Evolutionary conservation across 2,888 invertebrate species (phyloP).

Genomic region (Ypsolopha sequella): DNA sequence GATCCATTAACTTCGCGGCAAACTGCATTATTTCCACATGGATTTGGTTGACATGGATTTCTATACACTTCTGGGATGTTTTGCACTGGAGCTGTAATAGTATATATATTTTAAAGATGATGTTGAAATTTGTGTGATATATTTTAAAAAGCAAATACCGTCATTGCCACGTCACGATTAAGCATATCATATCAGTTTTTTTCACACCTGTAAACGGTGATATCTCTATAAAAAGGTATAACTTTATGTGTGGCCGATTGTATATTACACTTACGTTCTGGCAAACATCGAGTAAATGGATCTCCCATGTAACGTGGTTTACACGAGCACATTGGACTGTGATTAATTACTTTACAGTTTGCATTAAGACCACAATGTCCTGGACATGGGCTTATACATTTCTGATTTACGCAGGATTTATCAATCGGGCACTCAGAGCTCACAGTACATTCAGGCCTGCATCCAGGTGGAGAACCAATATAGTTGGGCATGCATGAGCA

Average conservation of each 20-base stretch:
- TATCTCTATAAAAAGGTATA: no score
- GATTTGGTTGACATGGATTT: constrained; percentile 78
- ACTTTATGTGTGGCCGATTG: neutral
- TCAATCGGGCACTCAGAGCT: constrained; percentile 81
- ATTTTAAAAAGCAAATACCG: no score
- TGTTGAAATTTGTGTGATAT: no score
- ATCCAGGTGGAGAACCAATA: constrained; percentile 80
- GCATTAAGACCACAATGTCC: constrained; percentile 78
- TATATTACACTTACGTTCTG: constrained; percentile 45
- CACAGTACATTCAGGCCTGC: constrained; percentile 83
- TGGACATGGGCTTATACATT: constrained; percentile 83
- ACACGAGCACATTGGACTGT: constrained; percentile 85
- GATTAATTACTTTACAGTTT: constrained; percentile 80
- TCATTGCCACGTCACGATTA: no score
- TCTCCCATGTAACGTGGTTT: constrained; percentile 73
- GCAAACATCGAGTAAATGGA: constrained; percentile 76
- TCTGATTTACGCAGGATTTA: constrained; percentile 81
- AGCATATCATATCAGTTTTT: no score
- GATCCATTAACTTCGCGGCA: constrained; percentile 71
- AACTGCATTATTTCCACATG: constrained; percentile 77
- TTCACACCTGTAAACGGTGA: no score
- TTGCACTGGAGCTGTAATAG: constrained; percentile 30
- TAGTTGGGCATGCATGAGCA: constrained; percentile 82
- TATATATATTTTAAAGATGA: neutral
- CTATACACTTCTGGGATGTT: constrained; percentile 37